Conservation (phyloP, 92 coral and sea anemone genomes). For the Bergia sp. region DNA sequence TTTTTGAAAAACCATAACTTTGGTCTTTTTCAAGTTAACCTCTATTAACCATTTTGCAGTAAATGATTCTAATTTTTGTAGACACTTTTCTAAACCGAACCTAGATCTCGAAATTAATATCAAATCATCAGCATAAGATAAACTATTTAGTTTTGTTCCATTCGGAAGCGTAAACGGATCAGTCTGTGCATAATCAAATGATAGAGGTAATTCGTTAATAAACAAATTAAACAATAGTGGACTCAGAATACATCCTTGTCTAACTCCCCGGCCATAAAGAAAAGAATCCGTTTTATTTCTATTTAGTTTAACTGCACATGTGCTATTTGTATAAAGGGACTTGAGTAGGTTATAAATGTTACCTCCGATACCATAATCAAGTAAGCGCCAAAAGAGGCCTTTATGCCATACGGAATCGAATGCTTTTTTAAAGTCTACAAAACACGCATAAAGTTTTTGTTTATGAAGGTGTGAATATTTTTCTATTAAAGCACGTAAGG, state of each 20-base stretch:
- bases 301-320: conserved; percentile 39
- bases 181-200: conserved; percentile 2
- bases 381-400: background rate
- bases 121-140: too few species aligned
- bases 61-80: conserved; percentile 6
- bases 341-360: conserved; percentile 19
- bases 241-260: too few species aligned
- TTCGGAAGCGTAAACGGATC: conserved; percentile 38
- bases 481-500: conserved; percentile 32
- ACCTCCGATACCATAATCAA: conserved; percentile 26
- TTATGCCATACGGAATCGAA: conserved; percentile 38
- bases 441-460: too few species aligned
- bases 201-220: conserved; percentile 43
- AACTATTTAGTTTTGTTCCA: conserved; percentile 9
- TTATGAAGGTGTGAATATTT: too few species aligned
- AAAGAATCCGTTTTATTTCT: conserved; percentile 38
- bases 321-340: conserved; percentile 25
- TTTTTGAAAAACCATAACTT: conserved; percentile 2
- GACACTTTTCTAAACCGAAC: conserved; percentile 9
- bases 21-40: conserved; percentile 6
- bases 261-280: conserved; percentile 48
- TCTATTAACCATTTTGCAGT: background rate
- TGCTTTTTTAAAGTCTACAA: conserved; percentile 38
- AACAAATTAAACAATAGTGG: too few species aligned
- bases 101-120: conserved; percentile 18